These are phyloP conservation scores for Parazoanthus darwini DNA, from an alignment of 92 coral and sea anemone species.

Conservation along the genomic window DNA sequence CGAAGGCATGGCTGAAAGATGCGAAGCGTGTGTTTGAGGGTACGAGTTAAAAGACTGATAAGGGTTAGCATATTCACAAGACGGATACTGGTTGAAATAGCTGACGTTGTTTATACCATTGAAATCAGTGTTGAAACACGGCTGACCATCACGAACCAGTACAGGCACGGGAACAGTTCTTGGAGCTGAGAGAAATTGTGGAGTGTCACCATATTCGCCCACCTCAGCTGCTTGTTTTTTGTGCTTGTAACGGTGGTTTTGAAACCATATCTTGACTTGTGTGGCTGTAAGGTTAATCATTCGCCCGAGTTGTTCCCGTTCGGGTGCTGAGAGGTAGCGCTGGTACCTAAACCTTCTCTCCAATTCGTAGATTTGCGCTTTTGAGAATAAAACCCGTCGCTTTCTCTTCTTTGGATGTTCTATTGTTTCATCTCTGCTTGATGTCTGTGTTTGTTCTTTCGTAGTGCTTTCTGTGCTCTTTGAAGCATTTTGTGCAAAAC, in stretches of 20 bases:
- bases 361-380: constrained; percentile 96
- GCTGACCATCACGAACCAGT: constrained; percentile 94
- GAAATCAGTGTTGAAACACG: constrained; percentile 59
- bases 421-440: constrained; percentile 62
- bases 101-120: constrained; percentile 42
- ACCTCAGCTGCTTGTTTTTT: constrained; percentile 95
- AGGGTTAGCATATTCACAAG: constrained; percentile 39
- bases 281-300: constrained; percentile 98
- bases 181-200: constrained; percentile 79
- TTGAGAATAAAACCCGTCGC: constrained; percentile 94
- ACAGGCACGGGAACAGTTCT: constrained; percentile 93
- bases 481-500: constrained; percentile 26
- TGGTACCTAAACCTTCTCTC: constrained; percentile 98
- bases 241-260: constrained; percentile 97
- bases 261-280: constrained; percentile 99
- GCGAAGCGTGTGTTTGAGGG: constrained; percentile 35
- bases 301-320: constrained; percentile 95
- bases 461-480: constrained; percentile 22
- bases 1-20: constrained; percentile 40
- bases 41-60: constrained; percentile 29
- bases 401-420: constrained; percentile 91
- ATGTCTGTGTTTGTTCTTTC: constrained; percentile 31
- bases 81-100: constrained; percentile 39
- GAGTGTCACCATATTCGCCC: constrained; percentile 84
- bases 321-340: constrained; percentile 99